A percentile compares a stretch with the other conserved stretches of the same genome.
Evolutionary conservation across 2,113 vertebrate genomes (phyloP).

Genomic region (Thalassoma bifasciatum): DNA sequence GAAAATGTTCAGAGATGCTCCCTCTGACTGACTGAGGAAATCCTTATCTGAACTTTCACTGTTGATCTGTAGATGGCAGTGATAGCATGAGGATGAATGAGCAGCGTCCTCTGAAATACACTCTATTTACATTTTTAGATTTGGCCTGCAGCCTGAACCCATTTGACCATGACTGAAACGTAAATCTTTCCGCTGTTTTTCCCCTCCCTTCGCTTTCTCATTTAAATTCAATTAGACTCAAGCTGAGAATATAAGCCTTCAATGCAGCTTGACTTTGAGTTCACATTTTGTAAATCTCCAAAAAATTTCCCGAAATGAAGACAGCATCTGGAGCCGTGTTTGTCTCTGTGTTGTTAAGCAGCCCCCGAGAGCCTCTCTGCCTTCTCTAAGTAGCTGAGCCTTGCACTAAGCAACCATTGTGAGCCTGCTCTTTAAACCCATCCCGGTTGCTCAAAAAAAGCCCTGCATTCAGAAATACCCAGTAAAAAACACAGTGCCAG

Average conservation of each 20-base stretch:
- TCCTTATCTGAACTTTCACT: constrained; percentile 73
- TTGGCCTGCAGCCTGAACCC: constrained; percentile 5
- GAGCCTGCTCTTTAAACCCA: constrained; percentile 71
- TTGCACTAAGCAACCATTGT: constrained; percentile 82
- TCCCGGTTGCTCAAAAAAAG: constrained; percentile 70
- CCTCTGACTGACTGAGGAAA: constrained; percentile 13
- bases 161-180: background rate
- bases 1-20: constrained; percentile 13
- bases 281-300: constrained; percentile 18
- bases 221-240: background rate
- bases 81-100: constrained; percentile 75
- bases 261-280: constrained; percentile 12
- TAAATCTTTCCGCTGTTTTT: background rate
- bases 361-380: constrained; percentile 63
- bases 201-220: background rate
- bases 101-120: constrained; percentile 23
- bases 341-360: constrained; percentile 54
- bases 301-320: constrained; percentile 39
- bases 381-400: constrained; percentile 70
- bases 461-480: constrained; percentile 66
- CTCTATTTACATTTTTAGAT: constrained; percentile 36
- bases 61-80: constrained; percentile 86
- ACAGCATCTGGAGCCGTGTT: constrained; percentile 62
- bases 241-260: background rate
- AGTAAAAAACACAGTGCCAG: constrained; percentile 70